Conservation (phyloP, 1,140 invertebrate genomes). For the Amphibalanus amphitrite region DNA sequence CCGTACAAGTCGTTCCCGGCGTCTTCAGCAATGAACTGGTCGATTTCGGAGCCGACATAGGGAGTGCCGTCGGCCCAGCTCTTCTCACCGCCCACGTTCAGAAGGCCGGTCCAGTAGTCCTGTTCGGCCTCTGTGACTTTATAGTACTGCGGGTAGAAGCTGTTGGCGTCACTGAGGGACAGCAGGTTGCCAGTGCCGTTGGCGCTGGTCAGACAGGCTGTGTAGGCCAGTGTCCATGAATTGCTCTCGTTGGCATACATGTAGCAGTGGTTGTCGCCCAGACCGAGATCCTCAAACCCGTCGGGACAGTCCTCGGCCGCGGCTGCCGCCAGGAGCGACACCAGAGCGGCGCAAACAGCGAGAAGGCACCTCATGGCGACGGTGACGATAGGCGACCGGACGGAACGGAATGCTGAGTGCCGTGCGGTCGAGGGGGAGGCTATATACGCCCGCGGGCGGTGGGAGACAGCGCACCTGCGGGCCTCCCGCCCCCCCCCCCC, state of each 20-base stretch:
- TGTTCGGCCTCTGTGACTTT: background rate
- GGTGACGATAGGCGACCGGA: too few species aligned
- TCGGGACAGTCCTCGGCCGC: background rate
- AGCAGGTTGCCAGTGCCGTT: background rate
- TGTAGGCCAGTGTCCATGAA: background rate
- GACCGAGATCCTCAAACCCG: background rate
- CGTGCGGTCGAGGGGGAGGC: too few species aligned
- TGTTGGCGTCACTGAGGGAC: background rate
- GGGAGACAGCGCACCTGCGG: too few species aligned
- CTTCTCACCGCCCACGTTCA: background rate
- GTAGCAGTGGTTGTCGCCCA: background rate
- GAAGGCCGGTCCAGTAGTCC: background rate
- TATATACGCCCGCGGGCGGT: too few species aligned
- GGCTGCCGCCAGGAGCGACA: background rate
- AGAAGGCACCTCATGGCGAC: background rate
- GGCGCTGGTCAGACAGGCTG: background rate
- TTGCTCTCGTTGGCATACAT: background rate
- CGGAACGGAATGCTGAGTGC: too few species aligned
- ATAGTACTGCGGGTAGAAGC: background rate
- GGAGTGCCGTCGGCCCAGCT: background rate
- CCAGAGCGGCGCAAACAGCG: background rate
- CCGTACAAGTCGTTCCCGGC: background rate
- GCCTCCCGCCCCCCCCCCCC: too few species aligned
- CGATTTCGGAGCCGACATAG: background rate
- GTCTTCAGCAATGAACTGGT: background rate